Conservation (phyloP, 2,797 vertebrate species). For the Periparus ater region DNA sequence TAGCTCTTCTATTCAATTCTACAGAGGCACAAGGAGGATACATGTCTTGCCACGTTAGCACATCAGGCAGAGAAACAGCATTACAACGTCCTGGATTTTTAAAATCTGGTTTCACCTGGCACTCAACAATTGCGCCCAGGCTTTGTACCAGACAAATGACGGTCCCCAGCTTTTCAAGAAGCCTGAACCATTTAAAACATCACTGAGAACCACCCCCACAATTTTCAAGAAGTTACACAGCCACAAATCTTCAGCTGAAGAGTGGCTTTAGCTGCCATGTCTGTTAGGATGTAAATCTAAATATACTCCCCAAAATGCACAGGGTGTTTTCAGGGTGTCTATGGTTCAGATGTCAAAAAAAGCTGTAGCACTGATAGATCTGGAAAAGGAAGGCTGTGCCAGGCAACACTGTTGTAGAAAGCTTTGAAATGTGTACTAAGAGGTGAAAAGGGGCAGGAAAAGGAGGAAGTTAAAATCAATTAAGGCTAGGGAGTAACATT, state of each 20-base stretch:
- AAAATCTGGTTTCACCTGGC: not conserved
- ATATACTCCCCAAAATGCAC: not conserved
- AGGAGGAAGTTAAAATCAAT: not conserved
- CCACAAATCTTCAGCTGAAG: not conserved
- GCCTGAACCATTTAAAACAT: not conserved
- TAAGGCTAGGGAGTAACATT: not conserved
- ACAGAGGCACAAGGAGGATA: not conserved
- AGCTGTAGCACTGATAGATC: not conserved
- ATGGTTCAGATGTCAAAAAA: not conserved
- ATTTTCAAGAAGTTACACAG: not conserved
- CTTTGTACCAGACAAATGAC: not conserved
- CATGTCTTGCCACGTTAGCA: not conserved
- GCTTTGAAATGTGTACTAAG: rapidly evolving
- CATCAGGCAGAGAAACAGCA: not conserved
- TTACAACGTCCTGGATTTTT: not conserved
- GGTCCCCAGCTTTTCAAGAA: not conserved
- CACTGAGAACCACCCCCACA: rapidly evolving
- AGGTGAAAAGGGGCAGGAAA: not conserved
- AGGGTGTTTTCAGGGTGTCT: not conserved
- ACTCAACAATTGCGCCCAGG: not conserved
- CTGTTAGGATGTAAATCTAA: not conserved
- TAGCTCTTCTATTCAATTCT: not conserved
- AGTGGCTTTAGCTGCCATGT: not conserved
- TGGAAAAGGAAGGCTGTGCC: not conserved
- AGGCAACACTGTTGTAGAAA: not conserved